Percentiles rank a stretch among this genome's conserved stretches.
phyloP scores from a whole-genome alignment of 2,797 vertebrate genomes.

The Limosa lapponica region DNA sequence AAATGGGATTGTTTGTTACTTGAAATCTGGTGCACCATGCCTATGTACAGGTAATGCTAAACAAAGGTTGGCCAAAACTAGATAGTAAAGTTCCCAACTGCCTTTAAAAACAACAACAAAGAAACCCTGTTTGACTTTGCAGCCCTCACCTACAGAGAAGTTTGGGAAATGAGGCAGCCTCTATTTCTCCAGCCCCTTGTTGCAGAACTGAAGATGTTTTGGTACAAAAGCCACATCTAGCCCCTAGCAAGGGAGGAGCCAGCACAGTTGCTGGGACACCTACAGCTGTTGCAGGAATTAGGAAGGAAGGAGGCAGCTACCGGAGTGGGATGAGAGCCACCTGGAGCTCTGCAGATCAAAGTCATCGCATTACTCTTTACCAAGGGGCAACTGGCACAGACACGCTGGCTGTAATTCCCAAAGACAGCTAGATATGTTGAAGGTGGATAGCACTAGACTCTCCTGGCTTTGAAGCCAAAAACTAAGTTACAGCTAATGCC shows the following conservation, averaged over 20 bases:
- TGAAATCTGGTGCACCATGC: not conserved
- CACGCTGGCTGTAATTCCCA: not conserved
- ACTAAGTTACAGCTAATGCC: not conserved
- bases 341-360: not conserved
- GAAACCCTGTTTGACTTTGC: not conserved
- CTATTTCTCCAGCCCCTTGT: not conserved
- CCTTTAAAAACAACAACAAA: not conserved
- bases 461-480: not conserved
- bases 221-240: not conserved
- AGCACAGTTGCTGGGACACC: not conserved
- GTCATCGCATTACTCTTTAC: not conserved
- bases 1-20: not conserved
- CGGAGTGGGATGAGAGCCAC: not conserved
- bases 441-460: not conserved
- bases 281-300: not conserved
- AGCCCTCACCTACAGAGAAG: not conserved
- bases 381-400: not conserved
- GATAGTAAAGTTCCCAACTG: not conserved
- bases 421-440: not conserved
- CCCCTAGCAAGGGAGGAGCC: not conserved
- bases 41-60: not conserved
- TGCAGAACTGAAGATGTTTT: not conserved
- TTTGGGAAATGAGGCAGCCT: not conserved
- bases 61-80: not conserved
- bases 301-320: not conserved